Evolutionary conservation across 2,888 invertebrate species (phyloP), one percentile per base, ranked within the genome.

Genomic region (Andrena flavipes): DNA sequence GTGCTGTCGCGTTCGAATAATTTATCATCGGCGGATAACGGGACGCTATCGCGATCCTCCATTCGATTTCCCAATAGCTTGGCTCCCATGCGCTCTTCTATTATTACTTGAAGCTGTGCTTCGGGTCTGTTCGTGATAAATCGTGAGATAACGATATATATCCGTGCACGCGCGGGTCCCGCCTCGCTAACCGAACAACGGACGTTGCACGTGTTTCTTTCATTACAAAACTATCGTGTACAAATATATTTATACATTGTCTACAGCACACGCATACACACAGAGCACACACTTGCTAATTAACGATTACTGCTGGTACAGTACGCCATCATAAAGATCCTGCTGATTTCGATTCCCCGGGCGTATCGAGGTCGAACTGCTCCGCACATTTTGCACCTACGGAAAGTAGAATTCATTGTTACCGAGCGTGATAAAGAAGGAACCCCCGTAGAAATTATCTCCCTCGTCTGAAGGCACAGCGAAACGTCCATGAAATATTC

Each of bases 281-380:
- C n/a, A 75, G 60, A 42, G 20, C 65, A 42, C 65, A 60, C 26
- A 49, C 65, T 51, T 67, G 51, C 7, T 16, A 63, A 75, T 29
- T 30, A 29, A 59, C 59, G 42, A 76, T 80, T 84, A 84, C 84
- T 84, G 84, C 84, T 84, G 84, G 84, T 60, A 80, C 84, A 84
- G 84, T 84, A 84, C 23, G 60, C 26, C 23, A 54, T 23, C 54
- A 59, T 51, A n/a, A 33, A 68, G 13, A 5, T 64, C 60, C 48
- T 62, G 68, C 42, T 51, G 30, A 76, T 63, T 68, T 76, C 62
- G 16, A 54, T 60, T 62, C 67, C 16, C 10, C 23, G 62, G 68
- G 42, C 42, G 76, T 67, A 76, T 76, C 65, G 76, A 62, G 30
- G 10, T 75, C 23, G 20, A 76, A 42, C 6, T 30, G 20, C 48